Conservation (phyloP, 2,888 invertebrate genomes). For the Nomada lathburiana region DNA sequence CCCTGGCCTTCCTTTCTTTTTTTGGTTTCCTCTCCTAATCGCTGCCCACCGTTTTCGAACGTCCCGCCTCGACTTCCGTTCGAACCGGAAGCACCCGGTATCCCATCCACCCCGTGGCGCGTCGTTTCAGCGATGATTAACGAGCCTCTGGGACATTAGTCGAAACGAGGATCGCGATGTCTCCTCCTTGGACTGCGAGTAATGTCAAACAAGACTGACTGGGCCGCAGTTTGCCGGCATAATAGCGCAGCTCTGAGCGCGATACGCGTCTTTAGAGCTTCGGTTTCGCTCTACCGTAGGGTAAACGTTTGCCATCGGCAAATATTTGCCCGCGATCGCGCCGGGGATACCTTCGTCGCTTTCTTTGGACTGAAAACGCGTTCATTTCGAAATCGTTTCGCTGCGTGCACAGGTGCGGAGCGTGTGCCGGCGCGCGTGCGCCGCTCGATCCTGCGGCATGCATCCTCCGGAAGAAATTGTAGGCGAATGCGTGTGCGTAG, state of each 20-base stretch:
- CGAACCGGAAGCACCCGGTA: neutral
- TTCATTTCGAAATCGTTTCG: constrained; percentile 20
- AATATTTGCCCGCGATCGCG: constrained; percentile 57
- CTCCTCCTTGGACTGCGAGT: constrained; percentile 14
- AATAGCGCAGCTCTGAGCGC: constrained; percentile 55
- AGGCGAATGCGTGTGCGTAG: constrained; percentile 4
- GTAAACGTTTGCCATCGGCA: constrained; percentile 59
- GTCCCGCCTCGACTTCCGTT: neutral
- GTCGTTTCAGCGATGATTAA: constrained; percentile 16
- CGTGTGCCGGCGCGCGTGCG: constrained; percentile 37
- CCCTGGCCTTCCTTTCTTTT: neutral
- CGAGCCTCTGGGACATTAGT: neutral
- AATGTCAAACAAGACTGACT: constrained; percentile 45
- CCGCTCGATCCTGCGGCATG: constrained; percentile 45
- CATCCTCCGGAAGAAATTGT: constrained; percentile 21
- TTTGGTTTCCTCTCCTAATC: no score
- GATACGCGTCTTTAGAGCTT: constrained; percentile 63
- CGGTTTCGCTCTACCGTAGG: constrained; percentile 55
- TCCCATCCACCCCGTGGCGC: neutral
- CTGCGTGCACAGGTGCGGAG: neutral
- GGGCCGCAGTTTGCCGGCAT: constrained; percentile 51
- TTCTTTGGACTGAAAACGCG: constrained; percentile 26
- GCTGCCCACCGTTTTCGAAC: constrained; percentile 14
- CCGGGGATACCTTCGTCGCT: constrained; percentile 44
- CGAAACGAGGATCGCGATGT: constrained; percentile 10